Conservation (phyloP, 2,888 invertebrate genomes). For the Coleophora flavipennella region DNA sequence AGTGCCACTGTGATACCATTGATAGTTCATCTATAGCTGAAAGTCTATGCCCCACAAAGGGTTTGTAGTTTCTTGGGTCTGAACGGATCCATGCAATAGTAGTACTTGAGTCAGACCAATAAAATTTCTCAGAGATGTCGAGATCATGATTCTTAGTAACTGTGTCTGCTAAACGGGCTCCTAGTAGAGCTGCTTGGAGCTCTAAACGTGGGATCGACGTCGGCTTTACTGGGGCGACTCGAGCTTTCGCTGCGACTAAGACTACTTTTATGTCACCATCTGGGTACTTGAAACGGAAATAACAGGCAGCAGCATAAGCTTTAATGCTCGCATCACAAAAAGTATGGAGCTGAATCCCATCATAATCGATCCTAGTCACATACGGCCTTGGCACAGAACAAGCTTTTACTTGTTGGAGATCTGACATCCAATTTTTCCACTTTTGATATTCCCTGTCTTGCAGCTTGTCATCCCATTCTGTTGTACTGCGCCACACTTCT, state of each 20-base stretch:
- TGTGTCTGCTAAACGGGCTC: not conserved
- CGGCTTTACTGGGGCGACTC: slow-evolving; percentile 2
- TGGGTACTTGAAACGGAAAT: not conserved
- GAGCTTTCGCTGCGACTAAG: slow-evolving; percentile 1
- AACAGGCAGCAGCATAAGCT: slow-evolving; percentile 8
- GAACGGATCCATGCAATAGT: not conserved
- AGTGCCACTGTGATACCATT: too few species aligned
- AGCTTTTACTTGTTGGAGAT: slow-evolving; percentile 3
- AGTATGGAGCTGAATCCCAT: slow-evolving; percentile 3
- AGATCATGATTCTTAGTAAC: not conserved
- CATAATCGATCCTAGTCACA: not conserved
- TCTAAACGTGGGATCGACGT: not conserved
- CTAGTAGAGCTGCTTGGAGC: not conserved
- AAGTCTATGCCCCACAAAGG: too few species aligned
- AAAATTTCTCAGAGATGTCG: not conserved
- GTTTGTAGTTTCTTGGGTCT: too few species aligned
- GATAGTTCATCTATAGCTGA: too few species aligned
- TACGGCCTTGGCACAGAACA: slow-evolving; percentile 3
- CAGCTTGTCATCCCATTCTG: slow-evolving; percentile 15
- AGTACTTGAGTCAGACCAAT: not conserved
- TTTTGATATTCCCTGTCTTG: slow-evolving; percentile 2
- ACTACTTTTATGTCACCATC: not conserved
- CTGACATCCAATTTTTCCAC: slow-evolving; percentile 11
- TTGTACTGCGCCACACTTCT: slow-evolving; percentile 13
- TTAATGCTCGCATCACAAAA: slow-evolving; percentile 7